Evolutionary conservation across 2,113 vertebrate genomes (phyloP).

Genomic region (Eupsittula cactorum): DNA sequence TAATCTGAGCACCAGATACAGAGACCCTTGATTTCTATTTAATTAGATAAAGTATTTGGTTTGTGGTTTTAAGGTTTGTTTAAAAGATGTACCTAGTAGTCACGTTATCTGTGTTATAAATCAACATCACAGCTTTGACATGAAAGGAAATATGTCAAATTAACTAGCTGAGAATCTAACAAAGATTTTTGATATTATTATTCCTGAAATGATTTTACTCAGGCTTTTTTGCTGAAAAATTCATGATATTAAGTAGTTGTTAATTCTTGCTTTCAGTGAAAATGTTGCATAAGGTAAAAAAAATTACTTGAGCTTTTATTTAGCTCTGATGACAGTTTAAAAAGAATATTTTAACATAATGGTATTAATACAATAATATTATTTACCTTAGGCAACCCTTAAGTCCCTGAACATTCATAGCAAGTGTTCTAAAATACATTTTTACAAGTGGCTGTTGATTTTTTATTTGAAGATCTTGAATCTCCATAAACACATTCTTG

Average conservation of each 20-base stretch:
- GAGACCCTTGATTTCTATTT: not conserved
- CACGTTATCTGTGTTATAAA: not conserved
- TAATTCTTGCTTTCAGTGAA: not conserved
- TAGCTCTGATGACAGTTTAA: not conserved
- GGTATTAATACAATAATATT: not conserved
- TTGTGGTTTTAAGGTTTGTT: not conserved
- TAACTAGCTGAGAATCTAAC: not conserved
- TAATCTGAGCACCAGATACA: not conserved
- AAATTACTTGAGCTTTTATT: not conserved
- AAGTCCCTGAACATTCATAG: not conserved
- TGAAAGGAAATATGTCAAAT: not conserved
- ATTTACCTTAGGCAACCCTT: not conserved
- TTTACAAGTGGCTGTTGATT: not conserved
- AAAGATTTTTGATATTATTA: not conserved
- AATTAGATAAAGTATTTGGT: not conserved
- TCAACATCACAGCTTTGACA: not conserved
- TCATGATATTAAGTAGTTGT: not conserved
- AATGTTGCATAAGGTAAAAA: not conserved
- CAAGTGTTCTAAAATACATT: not conserved
- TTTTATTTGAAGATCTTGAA: not conserved
- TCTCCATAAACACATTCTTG: not conserved
- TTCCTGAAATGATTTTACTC: not conserved
- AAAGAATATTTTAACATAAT: not conserved
- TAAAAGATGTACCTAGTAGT: not conserved
- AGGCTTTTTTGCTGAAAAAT: not conserved